Percentiles rank a stretch among this genome's conserved stretches.
These are phyloP conservation scores for Danaus plexippus DNA, from an alignment of 1,140 invertebrate genomes.

Conservation along the genomic window DNA sequence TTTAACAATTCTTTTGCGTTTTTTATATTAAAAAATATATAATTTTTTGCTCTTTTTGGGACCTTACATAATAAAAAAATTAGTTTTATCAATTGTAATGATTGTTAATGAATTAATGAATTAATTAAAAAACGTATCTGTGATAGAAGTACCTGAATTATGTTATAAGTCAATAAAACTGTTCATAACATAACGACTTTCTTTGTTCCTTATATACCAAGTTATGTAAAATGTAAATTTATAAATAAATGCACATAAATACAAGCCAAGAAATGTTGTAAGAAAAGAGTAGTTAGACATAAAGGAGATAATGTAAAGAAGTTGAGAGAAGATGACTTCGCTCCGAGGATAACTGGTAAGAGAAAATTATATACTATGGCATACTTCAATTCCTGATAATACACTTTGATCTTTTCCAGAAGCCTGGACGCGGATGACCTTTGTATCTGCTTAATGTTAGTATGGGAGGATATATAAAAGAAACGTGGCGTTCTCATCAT, in stretches of 20 bases:
- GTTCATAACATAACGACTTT: constrained; percentile 12
- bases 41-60: too few species aligned
- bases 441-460: constrained; percentile 13
- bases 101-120: constrained; percentile 5
- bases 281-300: constrained; percentile 13
- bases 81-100: not conserved
- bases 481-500: not conserved
- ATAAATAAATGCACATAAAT: not conserved
- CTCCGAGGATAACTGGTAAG: constrained; percentile 47
- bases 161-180: constrained; percentile 12
- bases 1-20: too few species aligned
- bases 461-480: not conserved
- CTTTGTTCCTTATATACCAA: constrained; percentile 8
- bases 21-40: too few species aligned
- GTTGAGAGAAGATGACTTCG: constrained; percentile 15
- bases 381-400: constrained; percentile 44
- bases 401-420: constrained; percentile 63
- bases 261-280: not conserved
- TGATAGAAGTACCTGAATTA: constrained; percentile 16
- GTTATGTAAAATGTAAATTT: not conserved
- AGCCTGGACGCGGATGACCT: constrained; percentile 5
- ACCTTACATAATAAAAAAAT: too few species aligned
- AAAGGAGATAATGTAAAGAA: constrained; percentile 12
- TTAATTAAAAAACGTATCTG: constrained; percentile 12
- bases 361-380: constrained; percentile 28